Percentiles rank a stretch among this genome's conserved stretches.
Conservation (phyloP, 2,797 vertebrate genomes). For the Propithecus deckenii region DNA sequence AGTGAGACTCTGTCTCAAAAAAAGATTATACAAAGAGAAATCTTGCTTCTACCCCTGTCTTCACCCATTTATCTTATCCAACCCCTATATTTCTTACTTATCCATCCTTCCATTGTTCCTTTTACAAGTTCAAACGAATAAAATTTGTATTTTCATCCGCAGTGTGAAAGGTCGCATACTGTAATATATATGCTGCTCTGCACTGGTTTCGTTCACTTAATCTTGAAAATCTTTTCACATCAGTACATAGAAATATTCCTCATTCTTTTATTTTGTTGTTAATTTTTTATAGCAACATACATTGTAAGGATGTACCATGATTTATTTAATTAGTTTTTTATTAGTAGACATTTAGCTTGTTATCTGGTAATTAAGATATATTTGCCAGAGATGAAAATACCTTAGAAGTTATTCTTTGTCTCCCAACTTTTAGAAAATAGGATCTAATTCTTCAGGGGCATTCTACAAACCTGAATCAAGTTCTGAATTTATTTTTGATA, state of each 20-base stretch:
- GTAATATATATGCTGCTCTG: background rate
- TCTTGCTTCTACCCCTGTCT: background rate
- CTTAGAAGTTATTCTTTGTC: constrained; percentile 2
- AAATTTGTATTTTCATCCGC: background rate
- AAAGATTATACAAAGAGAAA: background rate
- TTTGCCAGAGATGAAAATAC: background rate
- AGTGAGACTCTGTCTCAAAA: too few relatives aligned
- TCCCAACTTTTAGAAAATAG: background rate
- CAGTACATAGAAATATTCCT: background rate
- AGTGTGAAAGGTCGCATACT: background rate
- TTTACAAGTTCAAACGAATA: background rate
- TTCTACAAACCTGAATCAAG: background rate
- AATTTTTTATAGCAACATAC: background rate
- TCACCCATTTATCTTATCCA: background rate
- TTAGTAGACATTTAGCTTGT: background rate
- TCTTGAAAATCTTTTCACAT: background rate
- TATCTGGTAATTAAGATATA: background rate
- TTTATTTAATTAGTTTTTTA: background rate
- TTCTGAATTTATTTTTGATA: constrained; percentile 24
- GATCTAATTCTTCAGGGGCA: background rate
- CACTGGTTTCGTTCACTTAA: background rate
- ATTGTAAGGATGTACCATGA: background rate
- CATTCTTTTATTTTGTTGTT: background rate
- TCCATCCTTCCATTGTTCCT: background rate
- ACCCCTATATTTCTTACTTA: background rate